Base-by-base conservation (phyloP, 2,113 vertebrate genomes). In the Clarias gariepinus region DNA sequence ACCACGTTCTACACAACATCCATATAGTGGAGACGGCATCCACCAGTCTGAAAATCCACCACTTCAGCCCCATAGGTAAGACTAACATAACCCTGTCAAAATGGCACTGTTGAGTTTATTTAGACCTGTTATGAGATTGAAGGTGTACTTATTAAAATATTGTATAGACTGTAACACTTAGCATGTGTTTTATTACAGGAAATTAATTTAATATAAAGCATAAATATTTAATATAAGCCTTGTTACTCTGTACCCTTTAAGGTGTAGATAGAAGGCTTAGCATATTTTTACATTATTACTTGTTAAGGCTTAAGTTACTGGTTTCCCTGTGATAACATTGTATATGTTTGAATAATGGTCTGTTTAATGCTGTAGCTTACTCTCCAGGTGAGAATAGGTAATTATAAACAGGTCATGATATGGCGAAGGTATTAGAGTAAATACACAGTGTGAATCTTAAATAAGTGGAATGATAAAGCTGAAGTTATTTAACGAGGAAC, bases 1-100 rank as follows among this genome's bases (percentile, higher is more conserved):
- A 98, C 91, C 94, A 92, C 85, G 92, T 92, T 86, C 94, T 98
- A 90, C 96, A 97, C 88, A 94, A 97, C 91, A 95, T 99, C 93
- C 96, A 96, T 55, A 89, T 98, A n/a, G 93, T 93, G 19, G 96
- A 94, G 57, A 94, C 91, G 55, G 96, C 94, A 68, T 95, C 96
- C 16, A 23, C 92, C 1, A 94, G 95, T 88, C 94, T 97, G 89
- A 93, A 91, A 85, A 95, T 98, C 90, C 96, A 97, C 87, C 92
- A 94, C 83, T 99, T 99, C 86, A 96, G 95, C 90, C 93, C 95
- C 47, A 78, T 94, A 2, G 94, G 95, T 95, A 89, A 93, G 52
- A 82, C 5, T 10, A 82, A 36, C 16, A 69, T 28, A 16, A 28
- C 12, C 6, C 15, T 23, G 28, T 8, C 13, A 15, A 61, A 81